Percentiles rank a stretch among this genome's conserved stretches.
These are phyloP conservation scores for Glossophaga mutica DNA, from an alignment of 2,797 vertebrate genomes.

Conservation along the genomic window DNA sequence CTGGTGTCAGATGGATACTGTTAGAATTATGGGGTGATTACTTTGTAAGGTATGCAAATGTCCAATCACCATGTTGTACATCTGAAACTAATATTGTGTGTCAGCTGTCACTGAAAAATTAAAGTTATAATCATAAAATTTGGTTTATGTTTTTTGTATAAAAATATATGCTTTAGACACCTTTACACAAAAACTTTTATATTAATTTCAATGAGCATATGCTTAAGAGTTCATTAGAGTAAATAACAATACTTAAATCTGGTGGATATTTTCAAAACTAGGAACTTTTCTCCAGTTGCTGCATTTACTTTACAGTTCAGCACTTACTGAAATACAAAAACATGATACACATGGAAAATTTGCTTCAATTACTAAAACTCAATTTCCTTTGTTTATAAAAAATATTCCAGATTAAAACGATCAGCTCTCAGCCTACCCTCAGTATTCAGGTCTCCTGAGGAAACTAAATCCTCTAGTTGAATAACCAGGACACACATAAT, in stretches of 20 bases:
- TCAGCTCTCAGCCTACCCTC: not conserved
- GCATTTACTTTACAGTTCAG: not conserved
- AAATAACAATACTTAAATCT: not conserved
- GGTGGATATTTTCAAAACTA: slow-evolving; percentile 30
- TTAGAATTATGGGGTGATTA: not conserved
- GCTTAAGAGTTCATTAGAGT: not conserved
- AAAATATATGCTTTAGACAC: not conserved
- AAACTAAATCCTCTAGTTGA: not conserved
- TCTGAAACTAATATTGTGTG: not conserved
- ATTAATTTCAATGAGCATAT: not conserved
- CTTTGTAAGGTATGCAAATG: not conserved
- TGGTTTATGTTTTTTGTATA: slow-evolving; percentile 10
- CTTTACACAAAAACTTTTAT: not conserved
- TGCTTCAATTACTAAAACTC: slow-evolving; percentile 20
- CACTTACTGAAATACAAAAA: not conserved
- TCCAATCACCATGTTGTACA: not conserved
- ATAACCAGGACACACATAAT: not conserved
- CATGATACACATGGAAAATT: not conserved
- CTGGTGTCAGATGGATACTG: not conserved
- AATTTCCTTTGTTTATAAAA: slow-evolving; percentile 33
- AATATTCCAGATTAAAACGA: not conserved
- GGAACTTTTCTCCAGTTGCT: not conserved
- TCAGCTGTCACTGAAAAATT: not conserved
- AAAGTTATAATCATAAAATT: not conserved
- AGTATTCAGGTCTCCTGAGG: not conserved